phyloP scores from a whole-genome alignment of 2,113 vertebrate species.

The Promerops cafer region DNA sequence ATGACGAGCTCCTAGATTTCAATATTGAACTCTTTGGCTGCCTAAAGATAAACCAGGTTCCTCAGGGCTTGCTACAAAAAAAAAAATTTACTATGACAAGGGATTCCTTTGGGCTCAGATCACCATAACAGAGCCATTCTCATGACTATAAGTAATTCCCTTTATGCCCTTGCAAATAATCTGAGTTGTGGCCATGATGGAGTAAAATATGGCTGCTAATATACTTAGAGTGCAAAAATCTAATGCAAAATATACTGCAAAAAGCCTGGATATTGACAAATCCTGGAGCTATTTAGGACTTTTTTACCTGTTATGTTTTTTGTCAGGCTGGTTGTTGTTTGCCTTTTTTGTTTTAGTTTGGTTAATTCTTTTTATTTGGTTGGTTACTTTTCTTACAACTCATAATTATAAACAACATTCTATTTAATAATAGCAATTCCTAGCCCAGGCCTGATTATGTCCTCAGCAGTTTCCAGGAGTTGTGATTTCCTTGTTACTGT shows the following conservation, averaged over 20 bases:
- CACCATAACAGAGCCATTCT: not conserved
- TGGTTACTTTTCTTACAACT: not conserved
- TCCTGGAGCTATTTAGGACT: not conserved
- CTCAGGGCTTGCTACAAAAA: not conserved
- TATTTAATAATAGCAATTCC: not conserved
- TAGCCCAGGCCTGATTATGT: not conserved
- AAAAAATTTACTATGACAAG: not conserved
- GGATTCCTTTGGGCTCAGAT: not conserved
- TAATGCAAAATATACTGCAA: not conserved
- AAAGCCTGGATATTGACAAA: not conserved
- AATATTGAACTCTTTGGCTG: not conserved
- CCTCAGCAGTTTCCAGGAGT: not conserved
- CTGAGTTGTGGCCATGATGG: not conserved
- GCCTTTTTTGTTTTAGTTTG: not conserved
- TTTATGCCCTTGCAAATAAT: not conserved
- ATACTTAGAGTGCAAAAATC: not conserved
- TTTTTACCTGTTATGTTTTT: not conserved
- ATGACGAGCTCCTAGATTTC: not conserved
- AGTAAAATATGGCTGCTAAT: not conserved
- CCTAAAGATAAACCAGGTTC: not conserved
- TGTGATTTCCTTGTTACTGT: not conserved
- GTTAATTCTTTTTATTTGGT: not conserved
- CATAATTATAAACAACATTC: not conserved
- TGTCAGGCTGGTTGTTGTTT: not conserved
- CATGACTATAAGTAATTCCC: not conserved